Evolutionary conservation across 2,113 vertebrate genomes (phyloP).

Genomic region (Syngnathoides biaculeatus): DNA sequence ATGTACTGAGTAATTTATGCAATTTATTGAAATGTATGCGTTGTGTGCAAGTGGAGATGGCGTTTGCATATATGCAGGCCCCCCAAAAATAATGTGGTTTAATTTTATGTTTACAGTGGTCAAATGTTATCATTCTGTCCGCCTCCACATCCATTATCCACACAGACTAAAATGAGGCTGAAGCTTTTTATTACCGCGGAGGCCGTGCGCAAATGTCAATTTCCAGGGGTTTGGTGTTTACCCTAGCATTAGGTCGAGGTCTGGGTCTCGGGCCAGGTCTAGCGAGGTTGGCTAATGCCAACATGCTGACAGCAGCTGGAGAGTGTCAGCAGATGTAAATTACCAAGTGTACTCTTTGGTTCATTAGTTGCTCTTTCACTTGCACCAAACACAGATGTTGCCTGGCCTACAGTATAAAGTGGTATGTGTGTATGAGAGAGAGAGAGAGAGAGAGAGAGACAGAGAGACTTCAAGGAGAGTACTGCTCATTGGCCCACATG

Average conservation of each 20-base stretch:
- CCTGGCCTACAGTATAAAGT: conserved; percentile 68
- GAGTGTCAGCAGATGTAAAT: conserved; percentile 74
- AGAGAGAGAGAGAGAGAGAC: background rate
- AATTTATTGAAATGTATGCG: background rate
- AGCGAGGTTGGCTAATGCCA: conserved; percentile 40
- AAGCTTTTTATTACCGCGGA: conserved; percentile 1
- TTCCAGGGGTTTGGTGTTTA: conserved; percentile 63
- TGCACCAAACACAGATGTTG: conserved; percentile 62
- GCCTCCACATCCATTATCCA: conserved; percentile 24
- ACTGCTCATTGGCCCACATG: conserved; percentile 3
- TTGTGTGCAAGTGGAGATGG: background rate
- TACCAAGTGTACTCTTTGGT: conserved; percentile 65
- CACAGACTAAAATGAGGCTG: conserved; percentile 7
- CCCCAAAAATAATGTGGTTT: background rate
- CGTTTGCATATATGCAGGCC: background rate
- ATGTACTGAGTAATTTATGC: conserved; percentile 25
- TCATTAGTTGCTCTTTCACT: conserved; percentile 69
- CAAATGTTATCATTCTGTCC: conserved; percentile 30
- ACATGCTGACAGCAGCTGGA: conserved; percentile 65
- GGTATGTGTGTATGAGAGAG: conserved; percentile 15
- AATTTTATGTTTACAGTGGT: conserved; percentile 34
- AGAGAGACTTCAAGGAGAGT: background rate
- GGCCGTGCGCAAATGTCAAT: background rate
- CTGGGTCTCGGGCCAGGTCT: conserved; percentile 38
- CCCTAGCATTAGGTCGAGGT: conserved; percentile 49